Evolutionary conservation across 2,797 vertebrate species (phyloP).

Genomic region (Cirrhinus molitorella): DNA sequence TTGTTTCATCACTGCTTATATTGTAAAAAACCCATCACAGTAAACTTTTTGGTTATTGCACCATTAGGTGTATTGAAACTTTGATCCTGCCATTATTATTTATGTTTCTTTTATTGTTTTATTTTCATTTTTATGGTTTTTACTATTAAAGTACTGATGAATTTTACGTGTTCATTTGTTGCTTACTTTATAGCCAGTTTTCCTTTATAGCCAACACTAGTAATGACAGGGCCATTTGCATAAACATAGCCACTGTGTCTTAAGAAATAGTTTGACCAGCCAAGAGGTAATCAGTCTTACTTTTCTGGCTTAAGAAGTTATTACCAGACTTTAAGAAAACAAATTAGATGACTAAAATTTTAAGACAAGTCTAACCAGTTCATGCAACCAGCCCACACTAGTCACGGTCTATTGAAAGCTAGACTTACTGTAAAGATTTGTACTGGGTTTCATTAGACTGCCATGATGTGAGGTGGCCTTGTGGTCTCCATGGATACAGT

Average conservation of each 20-base stretch:
- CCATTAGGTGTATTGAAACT: not conserved
- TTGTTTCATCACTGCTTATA: not conserved
- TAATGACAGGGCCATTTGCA: no score
- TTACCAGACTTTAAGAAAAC: no score
- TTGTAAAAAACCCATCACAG: not conserved
- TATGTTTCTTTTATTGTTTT: constrained; percentile 51
- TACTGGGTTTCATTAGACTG: not conserved
- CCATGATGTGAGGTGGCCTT: not conserved
- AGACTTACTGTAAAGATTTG: not conserved
- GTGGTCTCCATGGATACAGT: constrained; percentile 38
- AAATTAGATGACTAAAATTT: no score
- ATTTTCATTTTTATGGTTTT: constrained; percentile 41
- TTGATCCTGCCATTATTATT: constrained; percentile 42
- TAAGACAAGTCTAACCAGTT: no score
- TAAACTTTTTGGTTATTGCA: constrained; percentile 29
- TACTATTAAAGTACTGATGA: constrained; percentile 24
- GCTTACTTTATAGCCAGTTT: not conserved
- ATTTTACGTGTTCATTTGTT: not conserved
- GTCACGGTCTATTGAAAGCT: not conserved
- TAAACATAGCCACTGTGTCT: no score
- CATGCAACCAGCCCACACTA: not conserved
- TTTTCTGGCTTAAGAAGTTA: no score
- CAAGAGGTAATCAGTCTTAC: no score
- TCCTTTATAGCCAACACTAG: not conserved
- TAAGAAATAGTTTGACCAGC: no score